phyloP scores from a whole-genome alignment of 2,797 vertebrate genomes.

The Parauchenoglanis ngamensis region DNA sequence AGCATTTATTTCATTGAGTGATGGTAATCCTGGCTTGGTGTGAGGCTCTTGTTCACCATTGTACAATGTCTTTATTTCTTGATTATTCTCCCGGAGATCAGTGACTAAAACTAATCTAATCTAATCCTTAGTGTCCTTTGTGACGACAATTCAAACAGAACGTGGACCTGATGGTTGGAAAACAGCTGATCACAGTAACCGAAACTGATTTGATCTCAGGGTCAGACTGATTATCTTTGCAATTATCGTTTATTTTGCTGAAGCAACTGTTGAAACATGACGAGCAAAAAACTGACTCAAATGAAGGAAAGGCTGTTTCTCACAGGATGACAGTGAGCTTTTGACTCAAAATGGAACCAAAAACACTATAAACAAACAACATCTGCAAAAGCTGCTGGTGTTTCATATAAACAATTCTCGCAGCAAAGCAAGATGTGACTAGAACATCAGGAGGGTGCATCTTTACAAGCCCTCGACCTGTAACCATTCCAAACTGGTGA shows the following conservation, averaged over 20 bases:
- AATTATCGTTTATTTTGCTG: neutral
- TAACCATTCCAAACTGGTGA: slow-evolving; percentile 66
- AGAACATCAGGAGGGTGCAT: slow-evolving; percentile 16
- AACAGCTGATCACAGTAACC: neutral
- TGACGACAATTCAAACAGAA: slow-evolving; percentile 25
- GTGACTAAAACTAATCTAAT: neutral
- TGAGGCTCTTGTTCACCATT: neutral
- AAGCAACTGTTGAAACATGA: no score
- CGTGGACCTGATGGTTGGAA: slow-evolving; percentile 7
- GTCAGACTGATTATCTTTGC: slow-evolving; percentile 2
- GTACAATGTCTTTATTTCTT: slow-evolving; percentile 22
- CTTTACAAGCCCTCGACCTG: slow-evolving; percentile 19
- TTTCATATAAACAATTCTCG: slow-evolving; percentile 48
- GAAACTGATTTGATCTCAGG: neutral
- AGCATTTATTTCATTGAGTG: neutral
- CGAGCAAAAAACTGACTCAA: neutral
- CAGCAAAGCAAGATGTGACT: slow-evolving; percentile 25
- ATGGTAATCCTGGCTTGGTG: neutral
- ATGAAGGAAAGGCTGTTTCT: slow-evolving; percentile 9
- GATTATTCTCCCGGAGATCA: neutral
- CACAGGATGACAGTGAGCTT: neutral
- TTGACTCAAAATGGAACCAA: slow-evolving; percentile 29
- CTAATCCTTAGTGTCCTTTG: slow-evolving; percentile 36
- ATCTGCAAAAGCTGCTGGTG: slow-evolving; percentile 50
- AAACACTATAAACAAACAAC: slow-evolving; percentile 49